Evolutionary conservation across 2,797 vertebrate species (phyloP).

Genomic region (Schizothorax lantsangensis): DNA sequence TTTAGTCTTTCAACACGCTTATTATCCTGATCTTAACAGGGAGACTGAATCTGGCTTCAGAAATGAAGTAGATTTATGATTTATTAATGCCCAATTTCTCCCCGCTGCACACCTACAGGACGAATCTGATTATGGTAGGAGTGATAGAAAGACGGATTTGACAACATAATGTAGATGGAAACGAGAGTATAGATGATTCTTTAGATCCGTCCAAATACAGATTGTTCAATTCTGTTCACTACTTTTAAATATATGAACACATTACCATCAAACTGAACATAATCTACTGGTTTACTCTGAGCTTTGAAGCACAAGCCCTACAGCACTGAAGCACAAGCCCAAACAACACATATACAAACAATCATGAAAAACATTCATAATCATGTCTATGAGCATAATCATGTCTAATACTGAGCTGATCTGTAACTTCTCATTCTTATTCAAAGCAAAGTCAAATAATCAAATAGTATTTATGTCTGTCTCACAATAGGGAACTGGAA

Average conservation of each 20-base stretch:
- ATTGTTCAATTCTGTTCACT: background rate
- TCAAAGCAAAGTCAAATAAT: no score
- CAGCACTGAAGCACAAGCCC: no score
- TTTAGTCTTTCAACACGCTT: background rate
- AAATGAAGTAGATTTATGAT: constrained; percentile 24
- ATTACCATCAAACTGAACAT: background rate
- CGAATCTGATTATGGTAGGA: background rate
- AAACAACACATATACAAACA: no score
- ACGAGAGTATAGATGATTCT: background rate
- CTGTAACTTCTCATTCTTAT: no score
- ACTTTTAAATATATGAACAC: background rate
- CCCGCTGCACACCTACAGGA: constrained; percentile 2
- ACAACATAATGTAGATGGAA: background rate
- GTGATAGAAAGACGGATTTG: background rate
- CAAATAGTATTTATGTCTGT: no score
- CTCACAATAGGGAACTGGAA: background rate
- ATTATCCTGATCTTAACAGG: background rate
- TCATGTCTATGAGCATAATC: background rate
- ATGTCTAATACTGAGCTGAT: background rate
- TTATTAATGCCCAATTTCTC: constrained; percentile 35
- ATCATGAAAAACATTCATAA: background rate
- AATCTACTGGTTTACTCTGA: background rate
- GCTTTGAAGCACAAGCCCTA: background rate
- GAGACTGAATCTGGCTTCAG: background rate
- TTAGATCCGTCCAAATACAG: background rate